phyloP scores from a whole-genome alignment of 2,797 vertebrate species.

The Brotula barbata region DNA sequence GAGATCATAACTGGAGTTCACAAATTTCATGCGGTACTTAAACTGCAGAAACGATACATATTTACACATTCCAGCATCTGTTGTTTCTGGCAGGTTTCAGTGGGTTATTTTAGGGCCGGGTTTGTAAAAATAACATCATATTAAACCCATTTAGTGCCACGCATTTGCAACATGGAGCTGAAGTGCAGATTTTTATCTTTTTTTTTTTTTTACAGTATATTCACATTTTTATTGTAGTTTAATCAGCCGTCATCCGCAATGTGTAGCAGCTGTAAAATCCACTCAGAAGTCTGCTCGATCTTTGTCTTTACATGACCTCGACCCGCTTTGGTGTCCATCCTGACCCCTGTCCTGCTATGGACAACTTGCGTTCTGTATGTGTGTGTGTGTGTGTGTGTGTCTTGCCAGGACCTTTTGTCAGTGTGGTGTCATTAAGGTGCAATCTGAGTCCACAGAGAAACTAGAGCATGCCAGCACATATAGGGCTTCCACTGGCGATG shows the following conservation, averaged over 20 bases:
- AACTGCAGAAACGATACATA: too few species aligned
- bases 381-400: constrained; percentile 9
- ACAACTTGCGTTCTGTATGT: not conserved
- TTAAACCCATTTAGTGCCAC: too few species aligned
- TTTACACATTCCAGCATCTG: too few species aligned
- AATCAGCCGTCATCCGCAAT: not conserved
- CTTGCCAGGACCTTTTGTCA: constrained; percentile 46
- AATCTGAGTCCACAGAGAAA: constrained; percentile 64
- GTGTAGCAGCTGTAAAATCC: not conserved
- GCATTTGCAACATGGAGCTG: too few species aligned
- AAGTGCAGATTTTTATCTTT: too few species aligned
- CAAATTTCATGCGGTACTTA: too few species aligned
- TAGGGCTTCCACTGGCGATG: constrained; percentile 38
- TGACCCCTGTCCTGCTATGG: constrained; percentile 15
- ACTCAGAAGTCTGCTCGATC: not conserved
- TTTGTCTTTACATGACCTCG: constrained; percentile 16
- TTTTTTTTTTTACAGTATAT: too few species aligned
- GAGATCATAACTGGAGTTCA: not conserved
- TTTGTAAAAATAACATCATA: too few species aligned
- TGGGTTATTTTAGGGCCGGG: too few species aligned
- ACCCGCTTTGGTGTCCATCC: constrained; percentile 16
- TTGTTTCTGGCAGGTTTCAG: too few species aligned
- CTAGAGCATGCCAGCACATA: constrained; percentile 51
- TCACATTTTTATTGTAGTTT: not conserved
- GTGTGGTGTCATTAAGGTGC: constrained; percentile 52